phyloP scores from a whole-genome alignment of 2,113 vertebrate genomes.

The Glaucomys volans region DNA sequence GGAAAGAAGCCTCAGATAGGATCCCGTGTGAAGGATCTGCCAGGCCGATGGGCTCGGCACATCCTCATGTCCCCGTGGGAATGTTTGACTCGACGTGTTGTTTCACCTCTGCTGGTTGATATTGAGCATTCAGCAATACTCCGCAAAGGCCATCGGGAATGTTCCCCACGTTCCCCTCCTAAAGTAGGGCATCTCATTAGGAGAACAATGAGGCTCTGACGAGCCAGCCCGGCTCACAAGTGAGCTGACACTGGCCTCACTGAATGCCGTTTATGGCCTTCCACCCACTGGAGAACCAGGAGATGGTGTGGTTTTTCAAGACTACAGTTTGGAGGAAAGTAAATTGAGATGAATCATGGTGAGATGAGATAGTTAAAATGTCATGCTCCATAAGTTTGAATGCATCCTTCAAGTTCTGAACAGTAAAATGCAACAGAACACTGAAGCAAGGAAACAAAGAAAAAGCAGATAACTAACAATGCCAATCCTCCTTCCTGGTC shows the following conservation, averaged over 20 bases:
- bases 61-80: slow-evolving; percentile 45
- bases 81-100: slow-evolving; percentile 56
- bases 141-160: neutral
- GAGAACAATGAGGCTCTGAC: slow-evolving; percentile 25
- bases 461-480: slow-evolving; percentile 80
- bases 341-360: slow-evolving; percentile 87
- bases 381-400: slow-evolving; percentile 86
- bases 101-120: slow-evolving; percentile 67
- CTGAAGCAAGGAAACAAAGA: slow-evolving; percentile 86
- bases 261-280: slow-evolving; percentile 78
- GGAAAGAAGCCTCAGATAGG: slow-evolving; percentile 66
- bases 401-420: slow-evolving; percentile 84
- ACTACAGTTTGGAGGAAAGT: slow-evolving; percentile 84
- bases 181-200: slow-evolving; percentile 27
- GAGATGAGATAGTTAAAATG: slow-evolving; percentile 86
- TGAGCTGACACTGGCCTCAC: slow-evolving; percentile 61
- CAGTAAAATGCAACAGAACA: slow-evolving; percentile 86
- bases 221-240: slow-evolving; percentile 65
- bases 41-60: slow-evolving; percentile 63
- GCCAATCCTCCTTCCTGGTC: slow-evolving; percentile 72
- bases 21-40: slow-evolving; percentile 62
- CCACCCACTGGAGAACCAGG: slow-evolving; percentile 68
- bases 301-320: slow-evolving; percentile 78
- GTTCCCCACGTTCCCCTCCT: neutral
- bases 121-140: neutral